A percentile compares a stretch with the other conserved stretches of the same genome.
phyloP scores from a whole-genome alignment of 2,888 invertebrate species.

The Amaurobius ferox region DNA sequence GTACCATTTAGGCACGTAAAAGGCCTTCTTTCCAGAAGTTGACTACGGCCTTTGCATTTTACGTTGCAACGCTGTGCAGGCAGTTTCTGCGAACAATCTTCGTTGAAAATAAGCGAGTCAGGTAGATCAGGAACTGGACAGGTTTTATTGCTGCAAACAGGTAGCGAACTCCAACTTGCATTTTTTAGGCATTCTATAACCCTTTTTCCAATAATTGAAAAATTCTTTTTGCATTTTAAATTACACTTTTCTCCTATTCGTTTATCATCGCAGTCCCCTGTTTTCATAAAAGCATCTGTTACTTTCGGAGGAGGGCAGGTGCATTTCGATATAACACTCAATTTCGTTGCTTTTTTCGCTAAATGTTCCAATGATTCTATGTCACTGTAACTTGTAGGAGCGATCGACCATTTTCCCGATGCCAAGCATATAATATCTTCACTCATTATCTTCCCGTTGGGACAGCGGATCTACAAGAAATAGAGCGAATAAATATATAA shows the following conservation, averaged over 20 bases:
- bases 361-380: not conserved
- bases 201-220: not conserved
- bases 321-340: not conserved
- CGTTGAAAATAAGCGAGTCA: not conserved
- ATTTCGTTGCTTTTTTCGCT: not conserved
- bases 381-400: not conserved
- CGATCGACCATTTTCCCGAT: conserved; percentile 17
- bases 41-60: not conserved
- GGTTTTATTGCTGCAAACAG: conserved; percentile 2
- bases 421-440: conserved; percentile 14
- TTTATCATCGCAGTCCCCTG: not conserved
- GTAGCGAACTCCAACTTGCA: not conserved
- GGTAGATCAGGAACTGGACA: conserved; percentile 17
- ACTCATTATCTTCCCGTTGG: conserved; percentile 11
- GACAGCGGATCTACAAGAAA: conserved; percentile 33
- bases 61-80: conserved; percentile 4
- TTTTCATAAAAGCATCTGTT: not conserved
- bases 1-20: not conserved
- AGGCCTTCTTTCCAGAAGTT: not conserved
- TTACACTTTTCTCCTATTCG: not conserved
- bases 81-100: not conserved
- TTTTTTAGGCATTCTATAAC: not conserved
- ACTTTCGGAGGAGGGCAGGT: conserved; percentile 21
- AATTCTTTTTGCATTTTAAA: not conserved
- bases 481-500: too few relatives aligned